Conservation (phyloP, 2,113 vertebrate genomes). For the Accipiter cooperii region DNA sequence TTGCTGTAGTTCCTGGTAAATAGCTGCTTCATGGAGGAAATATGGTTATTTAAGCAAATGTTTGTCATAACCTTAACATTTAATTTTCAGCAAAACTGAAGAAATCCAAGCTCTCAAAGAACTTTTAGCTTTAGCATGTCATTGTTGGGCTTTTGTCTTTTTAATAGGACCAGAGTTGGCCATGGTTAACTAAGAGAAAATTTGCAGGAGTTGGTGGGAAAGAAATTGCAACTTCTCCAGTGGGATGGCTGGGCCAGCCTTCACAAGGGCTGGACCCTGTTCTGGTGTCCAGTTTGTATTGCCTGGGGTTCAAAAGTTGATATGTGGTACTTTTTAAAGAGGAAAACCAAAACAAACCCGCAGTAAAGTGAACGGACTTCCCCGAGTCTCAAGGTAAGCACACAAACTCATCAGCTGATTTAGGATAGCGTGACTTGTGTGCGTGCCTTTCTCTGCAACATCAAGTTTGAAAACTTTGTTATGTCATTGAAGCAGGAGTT, state of each 20-base stretch:
- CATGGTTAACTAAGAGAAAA: not conserved
- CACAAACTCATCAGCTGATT: not conserved
- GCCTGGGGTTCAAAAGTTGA: not conserved
- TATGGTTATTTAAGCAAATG: not conserved
- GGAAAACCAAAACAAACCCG: not conserved
- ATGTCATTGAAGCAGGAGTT: not conserved
- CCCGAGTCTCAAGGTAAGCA: not conserved
- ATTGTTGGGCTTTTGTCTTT: not conserved
- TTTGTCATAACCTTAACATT: not conserved
- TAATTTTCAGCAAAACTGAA: not conserved
- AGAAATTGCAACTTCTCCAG: not conserved
- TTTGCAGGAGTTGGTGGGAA: not conserved
- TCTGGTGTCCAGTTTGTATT: not conserved
- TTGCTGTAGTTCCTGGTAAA: not conserved
- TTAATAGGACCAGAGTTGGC: not conserved
- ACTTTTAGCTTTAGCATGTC: not conserved
- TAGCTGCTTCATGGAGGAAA: not conserved
- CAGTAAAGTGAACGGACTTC: not conserved
- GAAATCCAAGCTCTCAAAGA: not conserved
- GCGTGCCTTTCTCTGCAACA: not conserved
- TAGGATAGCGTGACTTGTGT: not conserved
- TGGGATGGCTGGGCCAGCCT: not conserved
- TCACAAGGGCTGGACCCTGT: not conserved
- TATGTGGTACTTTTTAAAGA: not conserved
- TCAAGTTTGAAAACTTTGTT: not conserved